Conservation (phyloP, 1,140 invertebrate genomes). For the Neuroterus valhalla region DNA sequence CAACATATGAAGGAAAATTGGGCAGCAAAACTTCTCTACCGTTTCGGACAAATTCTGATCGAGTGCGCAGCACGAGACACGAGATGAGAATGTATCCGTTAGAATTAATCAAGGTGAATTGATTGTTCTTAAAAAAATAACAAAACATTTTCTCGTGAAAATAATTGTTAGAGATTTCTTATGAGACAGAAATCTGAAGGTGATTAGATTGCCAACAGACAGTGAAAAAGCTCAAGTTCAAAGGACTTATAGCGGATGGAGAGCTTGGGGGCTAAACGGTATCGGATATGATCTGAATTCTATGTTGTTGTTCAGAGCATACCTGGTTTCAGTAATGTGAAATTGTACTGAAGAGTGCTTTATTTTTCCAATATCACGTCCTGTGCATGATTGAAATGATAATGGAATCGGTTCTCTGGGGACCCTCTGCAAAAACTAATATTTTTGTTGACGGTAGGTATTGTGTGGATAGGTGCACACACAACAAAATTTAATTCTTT, state of each 20-base stretch:
- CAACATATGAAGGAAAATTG: too few relatives aligned
- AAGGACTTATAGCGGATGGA: not conserved
- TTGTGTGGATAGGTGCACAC: too few relatives aligned
- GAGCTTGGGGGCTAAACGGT: slow-evolving; percentile 1
- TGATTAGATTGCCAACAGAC: not conserved
- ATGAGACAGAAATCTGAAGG: not conserved
- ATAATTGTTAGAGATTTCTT: too few relatives aligned
- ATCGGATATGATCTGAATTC: slow-evolving; percentile 11
- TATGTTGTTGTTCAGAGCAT: not conserved
- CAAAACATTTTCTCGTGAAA: too few relatives aligned
- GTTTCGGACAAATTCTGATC: too few relatives aligned
- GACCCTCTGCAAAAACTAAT: not conserved
- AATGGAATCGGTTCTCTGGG: not conserved
- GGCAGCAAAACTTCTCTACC: too few relatives aligned
- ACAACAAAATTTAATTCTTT: too few relatives aligned
- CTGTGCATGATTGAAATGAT: slow-evolving; percentile 10
- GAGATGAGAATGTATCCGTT: too few relatives aligned
- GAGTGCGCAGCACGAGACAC: too few relatives aligned
- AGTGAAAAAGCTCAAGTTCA: slow-evolving; percentile 5
- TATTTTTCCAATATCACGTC: slow-evolving; percentile 7
- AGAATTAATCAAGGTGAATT: too few relatives aligned
- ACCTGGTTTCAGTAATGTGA: slow-evolving; percentile 12
- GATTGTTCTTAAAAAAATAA: too few relatives aligned
- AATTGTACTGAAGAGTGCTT: slow-evolving; percentile 12
- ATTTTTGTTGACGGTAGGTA: not conserved